A percentile compares a stretch with the other conserved stretches of the same genome.
These are phyloP conservation scores for Pseudochaenichthys georgianus DNA, from an alignment of 2,797 vertebrate species.

Conservation along the genomic window DNA sequence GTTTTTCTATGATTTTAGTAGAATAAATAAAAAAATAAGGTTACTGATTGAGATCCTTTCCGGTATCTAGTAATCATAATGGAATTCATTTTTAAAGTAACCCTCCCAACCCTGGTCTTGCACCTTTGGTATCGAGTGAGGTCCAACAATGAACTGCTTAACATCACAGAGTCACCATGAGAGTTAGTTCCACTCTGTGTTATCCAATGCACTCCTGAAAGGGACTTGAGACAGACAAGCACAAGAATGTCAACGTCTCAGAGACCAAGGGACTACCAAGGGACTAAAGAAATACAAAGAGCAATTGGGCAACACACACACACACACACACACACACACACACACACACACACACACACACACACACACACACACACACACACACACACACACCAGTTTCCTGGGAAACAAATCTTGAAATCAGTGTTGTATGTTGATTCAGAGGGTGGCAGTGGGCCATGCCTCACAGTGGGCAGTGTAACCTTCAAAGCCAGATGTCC, in stretches of 20 bases:
- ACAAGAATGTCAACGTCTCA: slow-evolving; percentile 12
- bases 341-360: slow-evolving; percentile 2
- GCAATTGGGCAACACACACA: not conserved
- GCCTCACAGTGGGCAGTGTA: not conserved
- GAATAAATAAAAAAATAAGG: no score
- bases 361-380: not conserved
- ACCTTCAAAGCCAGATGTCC: slow-evolving; percentile 6
- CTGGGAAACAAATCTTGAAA: slow-evolving; percentile 33
- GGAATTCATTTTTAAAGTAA: no score
- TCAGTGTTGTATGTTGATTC: slow-evolving; percentile 9
- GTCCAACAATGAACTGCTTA: not conserved
- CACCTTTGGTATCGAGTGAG: not conserved
- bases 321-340: not conserved
- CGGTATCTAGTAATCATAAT: no score
- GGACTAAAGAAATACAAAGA: slow-evolving; percentile 10
- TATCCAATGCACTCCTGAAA: not conserved
- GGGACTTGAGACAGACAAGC: slow-evolving; percentile 20
- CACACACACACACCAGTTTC: slow-evolving; percentile 9
- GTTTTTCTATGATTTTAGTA: no score
- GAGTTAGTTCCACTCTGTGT: slow-evolving; percentile 1
- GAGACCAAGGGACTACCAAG: not conserved
- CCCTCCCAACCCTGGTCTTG: not conserved
- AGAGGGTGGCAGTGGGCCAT: not conserved
- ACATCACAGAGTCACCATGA: slow-evolving; percentile 15
- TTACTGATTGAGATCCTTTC: no score